Base-by-base conservation (phyloP, 2,113 vertebrate genomes). In the Lepus europaeus region DNA sequence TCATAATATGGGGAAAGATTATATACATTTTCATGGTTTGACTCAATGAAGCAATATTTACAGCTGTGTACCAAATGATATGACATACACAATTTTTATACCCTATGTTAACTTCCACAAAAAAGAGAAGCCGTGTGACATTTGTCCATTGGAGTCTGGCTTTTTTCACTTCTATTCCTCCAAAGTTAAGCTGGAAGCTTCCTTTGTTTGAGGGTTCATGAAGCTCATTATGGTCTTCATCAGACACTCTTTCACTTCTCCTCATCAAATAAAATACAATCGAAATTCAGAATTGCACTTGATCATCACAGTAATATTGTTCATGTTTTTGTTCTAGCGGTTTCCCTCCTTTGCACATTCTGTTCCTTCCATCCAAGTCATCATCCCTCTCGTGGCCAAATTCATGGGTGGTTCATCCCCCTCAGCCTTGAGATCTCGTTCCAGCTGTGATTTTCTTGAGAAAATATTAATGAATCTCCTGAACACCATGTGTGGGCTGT, bases 351-450 rank as follows among this genome's bases (percentile, higher is more conserved):
- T 19, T 36, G 31, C 4, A 22, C 25, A 39, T 77, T 59, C 1
- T n/a, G 5, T 7, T 80, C 27, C n/a, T 85, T 36, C 22, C 25
- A 29, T 9, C 16, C 33, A 13, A 76, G 23, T 76, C 61, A 45
- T 45, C 9, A 66, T 11, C 45, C 22, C 22, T 76, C 20, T 39
- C 16, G 53, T 74, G 29, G 39, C 39, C n/a, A 45, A 5, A 53
- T 19, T 22, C 53, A 2, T 66, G 53, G 16, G 11, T 70, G 27
- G 12, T 23, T 96, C 3, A 4, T 31, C 53, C 25, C 19, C 66
- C 39, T 74, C 36, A 68, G 27, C 56, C 53, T 87, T 82, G 56
- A 88, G 27, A 69, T 70, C n/a, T 86, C 25, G 39, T 73, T 74
- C 11, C 23, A 73, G 7, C 27, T n/a, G 36, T 39, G 80, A 93